Conservation (phyloP, 2,113 vertebrate species). For the Bubo bubo region DNA sequence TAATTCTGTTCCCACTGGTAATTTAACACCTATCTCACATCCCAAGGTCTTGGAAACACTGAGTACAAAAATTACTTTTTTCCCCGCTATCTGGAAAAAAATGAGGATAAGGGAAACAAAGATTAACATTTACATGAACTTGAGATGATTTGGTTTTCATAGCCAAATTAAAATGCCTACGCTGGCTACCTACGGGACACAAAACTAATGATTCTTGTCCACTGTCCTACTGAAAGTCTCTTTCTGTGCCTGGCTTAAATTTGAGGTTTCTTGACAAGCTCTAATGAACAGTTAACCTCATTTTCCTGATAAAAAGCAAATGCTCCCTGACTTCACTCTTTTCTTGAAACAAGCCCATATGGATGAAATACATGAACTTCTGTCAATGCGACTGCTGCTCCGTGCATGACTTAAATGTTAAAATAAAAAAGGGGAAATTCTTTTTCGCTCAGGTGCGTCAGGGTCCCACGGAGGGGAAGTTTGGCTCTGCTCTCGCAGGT, state of each 20-base stretch:
- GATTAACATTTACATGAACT: background rate
- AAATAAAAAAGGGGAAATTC: background rate
- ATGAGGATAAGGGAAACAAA: background rate
- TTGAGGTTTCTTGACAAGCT: background rate
- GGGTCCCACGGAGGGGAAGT: rapidly evolving
- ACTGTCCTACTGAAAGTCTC: background rate
- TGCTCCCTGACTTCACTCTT: background rate
- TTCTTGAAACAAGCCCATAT: background rate
- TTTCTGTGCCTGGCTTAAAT: background rate
- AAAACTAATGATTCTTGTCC: background rate
- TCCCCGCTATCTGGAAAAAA: background rate
- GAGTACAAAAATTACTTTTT: background rate
- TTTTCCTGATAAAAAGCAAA: background rate
- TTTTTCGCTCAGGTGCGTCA: rapidly evolving
- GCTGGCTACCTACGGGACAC: background rate
- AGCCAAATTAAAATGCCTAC: background rate
- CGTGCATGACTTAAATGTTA: background rate
- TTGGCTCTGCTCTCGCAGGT: background rate
- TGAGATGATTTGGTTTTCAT: background rate
- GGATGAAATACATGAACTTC: background rate
- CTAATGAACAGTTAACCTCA: background rate
- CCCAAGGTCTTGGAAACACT: background rate
- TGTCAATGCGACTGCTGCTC: background rate
- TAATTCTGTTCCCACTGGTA: background rate
- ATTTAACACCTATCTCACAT: background rate